Conservation (phyloP, 30 jellyfish, hydroid and myxozoan species). For the Hydractinia symbiolongicarpus region DNA sequence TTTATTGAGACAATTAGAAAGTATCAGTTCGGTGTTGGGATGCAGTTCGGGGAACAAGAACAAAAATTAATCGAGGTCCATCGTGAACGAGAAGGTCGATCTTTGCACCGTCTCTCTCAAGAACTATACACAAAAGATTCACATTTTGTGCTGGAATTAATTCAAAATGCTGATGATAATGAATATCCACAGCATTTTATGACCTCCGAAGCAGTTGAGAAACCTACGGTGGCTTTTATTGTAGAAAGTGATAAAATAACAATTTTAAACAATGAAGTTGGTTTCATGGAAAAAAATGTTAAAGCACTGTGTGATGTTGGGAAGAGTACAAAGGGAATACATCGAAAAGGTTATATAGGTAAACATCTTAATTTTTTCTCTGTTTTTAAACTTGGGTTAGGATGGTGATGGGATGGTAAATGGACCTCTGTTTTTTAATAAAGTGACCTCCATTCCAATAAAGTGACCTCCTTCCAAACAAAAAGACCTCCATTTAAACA, state of each 20-base stretch:
- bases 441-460: background rate
- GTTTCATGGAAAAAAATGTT: slow-evolving; percentile 52
- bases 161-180: slow-evolving; percentile 92
- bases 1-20: slow-evolving; percentile 56
- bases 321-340: slow-evolving; percentile 81
- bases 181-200: slow-evolving; percentile 39
- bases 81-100: slow-evolving; percentile 64
- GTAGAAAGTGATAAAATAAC: slow-evolving; percentile 42
- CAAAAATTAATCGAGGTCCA: slow-evolving; percentile 29
- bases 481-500: background rate
- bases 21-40: slow-evolving; percentile 71
- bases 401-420: background rate
- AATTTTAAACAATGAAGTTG: slow-evolving; percentile 68
- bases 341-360: slow-evolving; percentile 92
- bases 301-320: slow-evolving; percentile 91
- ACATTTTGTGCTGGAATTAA: slow-evolving; percentile 82
- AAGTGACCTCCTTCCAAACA: background rate
- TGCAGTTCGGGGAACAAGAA: slow-evolving; percentile 42
- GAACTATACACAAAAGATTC: slow-evolving; percentile 83
- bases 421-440: background rate
- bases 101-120: slow-evolving; percentile 66
- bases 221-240: slow-evolving; percentile 77
- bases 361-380: background rate
- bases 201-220: slow-evolving; percentile 37
- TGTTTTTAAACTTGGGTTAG: background rate